These are phyloP conservation scores for Nomada ferruginata DNA, from an alignment of 2,888 invertebrate species.

Conservation along the genomic window DNA sequence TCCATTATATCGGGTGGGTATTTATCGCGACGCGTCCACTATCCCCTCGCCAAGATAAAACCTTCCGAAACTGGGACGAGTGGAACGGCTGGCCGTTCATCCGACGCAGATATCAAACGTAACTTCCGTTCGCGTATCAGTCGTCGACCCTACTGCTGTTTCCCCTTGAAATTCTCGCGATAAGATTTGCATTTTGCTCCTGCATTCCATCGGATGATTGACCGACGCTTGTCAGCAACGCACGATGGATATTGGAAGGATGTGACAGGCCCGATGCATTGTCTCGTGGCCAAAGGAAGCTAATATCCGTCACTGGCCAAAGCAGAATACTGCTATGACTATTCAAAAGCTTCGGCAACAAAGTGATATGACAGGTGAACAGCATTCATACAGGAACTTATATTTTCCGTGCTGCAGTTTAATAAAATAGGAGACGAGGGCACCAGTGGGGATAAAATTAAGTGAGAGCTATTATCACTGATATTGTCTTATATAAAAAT, in stretches of 20 bases:
- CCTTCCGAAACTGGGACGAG: constrained; percentile 39
- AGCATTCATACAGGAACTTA: too few relatives aligned
- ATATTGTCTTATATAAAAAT: too few relatives aligned
- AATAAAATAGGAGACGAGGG: too few relatives aligned
- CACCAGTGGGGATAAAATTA: too few relatives aligned
- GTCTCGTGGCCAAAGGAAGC: background rate
- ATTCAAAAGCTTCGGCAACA: too few relatives aligned
- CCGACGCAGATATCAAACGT: constrained; percentile 65
- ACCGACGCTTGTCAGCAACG: constrained; percentile 40
- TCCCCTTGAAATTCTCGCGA: constrained; percentile 61
- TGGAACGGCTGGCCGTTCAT: constrained; percentile 47
- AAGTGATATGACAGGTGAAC: too few relatives aligned
- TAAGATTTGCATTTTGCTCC: constrained; percentile 64
- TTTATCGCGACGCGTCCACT: constrained; percentile 68
- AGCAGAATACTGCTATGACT: too few relatives aligned
- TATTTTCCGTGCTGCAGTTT: too few relatives aligned
- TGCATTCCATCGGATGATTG: constrained; percentile 36
- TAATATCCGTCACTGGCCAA: background rate
- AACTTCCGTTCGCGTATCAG: constrained; percentile 66
- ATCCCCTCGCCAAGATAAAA: constrained; percentile 69
- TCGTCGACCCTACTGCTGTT: constrained; percentile 11
- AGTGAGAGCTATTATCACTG: too few relatives aligned
- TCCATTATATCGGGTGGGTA: constrained; percentile 71
- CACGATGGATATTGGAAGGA: constrained; percentile 30
- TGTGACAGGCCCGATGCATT: constrained; percentile 30